phyloP scores from a whole-genome alignment of 2,888 invertebrate species.

The Neoitamus cyanurus region DNA sequence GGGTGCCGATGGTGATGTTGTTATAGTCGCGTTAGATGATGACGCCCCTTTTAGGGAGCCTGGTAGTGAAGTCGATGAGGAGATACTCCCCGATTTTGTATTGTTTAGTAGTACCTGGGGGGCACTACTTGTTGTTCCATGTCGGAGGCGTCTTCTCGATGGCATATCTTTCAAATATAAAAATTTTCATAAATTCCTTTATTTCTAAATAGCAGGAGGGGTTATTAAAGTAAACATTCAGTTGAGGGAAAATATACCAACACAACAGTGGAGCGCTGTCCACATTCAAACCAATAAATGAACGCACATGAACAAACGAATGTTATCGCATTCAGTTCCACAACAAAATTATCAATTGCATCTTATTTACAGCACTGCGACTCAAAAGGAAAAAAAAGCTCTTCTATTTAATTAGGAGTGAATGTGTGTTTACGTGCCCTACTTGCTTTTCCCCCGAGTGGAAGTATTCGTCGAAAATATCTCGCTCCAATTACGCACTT shows the following conservation, averaged over 20 bases:
- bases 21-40: neutral
- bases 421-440: neutral
- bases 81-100: constrained; percentile 35
- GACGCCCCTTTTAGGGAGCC: neutral
- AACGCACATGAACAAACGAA: neutral
- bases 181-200: neutral
- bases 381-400: neutral
- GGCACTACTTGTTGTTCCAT: constrained; percentile 56
- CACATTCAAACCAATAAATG: neutral
- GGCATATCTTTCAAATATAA: constrained; percentile 54
- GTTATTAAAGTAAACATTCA: neutral
- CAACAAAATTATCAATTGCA: neutral
- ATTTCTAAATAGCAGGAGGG: neutral
- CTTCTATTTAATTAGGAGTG: neutral
- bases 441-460: neutral
- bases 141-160: constrained; percentile 56
- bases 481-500: neutral
- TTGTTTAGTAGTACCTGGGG: constrained; percentile 55
- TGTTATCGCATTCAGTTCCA: neutral
- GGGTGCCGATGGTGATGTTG: neutral
- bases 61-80: constrained; percentile 26
- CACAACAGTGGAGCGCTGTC: neutral
- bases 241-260: neutral
- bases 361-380: neutral
- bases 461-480: neutral